Base-by-base conservation (phyloP, 2,797 vertebrate genomes). In the Hippocampus kuda region DNA sequence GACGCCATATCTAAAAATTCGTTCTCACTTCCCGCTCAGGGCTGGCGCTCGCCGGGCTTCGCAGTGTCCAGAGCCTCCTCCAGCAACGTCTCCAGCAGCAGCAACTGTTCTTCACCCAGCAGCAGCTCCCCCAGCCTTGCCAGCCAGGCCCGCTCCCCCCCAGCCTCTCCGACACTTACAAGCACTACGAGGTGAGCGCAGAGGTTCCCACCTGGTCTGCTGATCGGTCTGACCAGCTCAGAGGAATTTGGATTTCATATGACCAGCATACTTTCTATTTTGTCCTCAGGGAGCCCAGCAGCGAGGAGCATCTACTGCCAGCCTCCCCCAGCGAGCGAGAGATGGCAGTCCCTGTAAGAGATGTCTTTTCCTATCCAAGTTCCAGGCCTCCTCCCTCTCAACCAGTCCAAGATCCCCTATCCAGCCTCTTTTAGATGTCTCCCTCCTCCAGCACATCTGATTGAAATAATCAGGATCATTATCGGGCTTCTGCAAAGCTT, bases 261-360 rank as follows among this genome's bases (percentile, higher is more conserved):
- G 5, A 44, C 10, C 26, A 5, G 34, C 30, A 12, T 16, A 18
- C 44, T 15, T 70, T 20, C 63, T 1, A 30, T 4, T 71, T 30
- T 65, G 1, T 76, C 42, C 49, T n/a, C 65, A 86, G 79, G 70
- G 78, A 72, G 8, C 70, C 71, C 72, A 72, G 71, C 75, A 79
- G 63, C 2, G 88, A 90, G 75, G 89, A 86, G 46, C 90, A 91
- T 75, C 89, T 92, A 63, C 88, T 92, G 59, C 91, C 91, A 66
- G 90, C 90, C 0, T 92, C 91, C 6, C 91, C 91, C 75, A 92
- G 91, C 68, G 91, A 92, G 60, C 72, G 83, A 73, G 91, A 91
- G 78, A 91, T 91, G 18, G 91, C 91, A 22, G 88, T 91, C 49
- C 91, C 91, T 53, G 91, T 92, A 74, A 88, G 90, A 76, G 44